phyloP scores from a whole-genome alignment of 53 echinoderm and acorn worm genomes.

The Apostichopus leukothele region DNA sequence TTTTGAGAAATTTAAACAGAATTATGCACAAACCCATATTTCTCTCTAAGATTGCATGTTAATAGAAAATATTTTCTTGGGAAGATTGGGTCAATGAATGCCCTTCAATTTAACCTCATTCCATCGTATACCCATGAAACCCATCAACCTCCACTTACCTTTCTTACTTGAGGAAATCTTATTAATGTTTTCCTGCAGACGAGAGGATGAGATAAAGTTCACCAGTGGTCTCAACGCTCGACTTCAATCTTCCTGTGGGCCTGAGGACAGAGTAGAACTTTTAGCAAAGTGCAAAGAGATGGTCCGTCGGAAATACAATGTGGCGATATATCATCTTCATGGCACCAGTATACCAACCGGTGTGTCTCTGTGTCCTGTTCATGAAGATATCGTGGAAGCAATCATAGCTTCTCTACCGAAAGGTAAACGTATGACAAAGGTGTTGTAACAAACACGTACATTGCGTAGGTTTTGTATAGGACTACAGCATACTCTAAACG shows the following conservation, averaged over 20 bases:
- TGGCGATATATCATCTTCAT: slow-evolving; percentile 21
- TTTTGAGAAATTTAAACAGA: too few relatives aligned
- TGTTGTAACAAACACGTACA: too few relatives aligned
- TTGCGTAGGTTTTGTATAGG: too few relatives aligned
- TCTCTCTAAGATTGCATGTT: too few relatives aligned
- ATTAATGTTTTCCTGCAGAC: neutral
- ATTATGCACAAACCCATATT: too few relatives aligned
- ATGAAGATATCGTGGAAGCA: slow-evolving; percentile 62
- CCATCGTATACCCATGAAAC: too few relatives aligned
- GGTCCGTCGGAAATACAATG: slow-evolving; percentile 21
- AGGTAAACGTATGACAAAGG: slow-evolving; percentile 37
- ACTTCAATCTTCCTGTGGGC: neutral
- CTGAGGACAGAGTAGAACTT: slow-evolving; percentile 27
- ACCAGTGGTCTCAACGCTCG: slow-evolving; percentile 12
- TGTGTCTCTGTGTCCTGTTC: neutral
- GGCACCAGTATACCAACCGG: neutral
- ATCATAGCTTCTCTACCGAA: slow-evolving; percentile 70
- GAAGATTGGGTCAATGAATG: too few relatives aligned
- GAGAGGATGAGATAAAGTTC: slow-evolving; percentile 16
- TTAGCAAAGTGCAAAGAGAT: slow-evolving; percentile 15
- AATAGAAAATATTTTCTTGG: too few relatives aligned
- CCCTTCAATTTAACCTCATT: too few relatives aligned
- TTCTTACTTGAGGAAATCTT: too few relatives aligned
- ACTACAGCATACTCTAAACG: too few relatives aligned
- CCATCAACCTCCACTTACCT: too few relatives aligned